Conservation (phyloP, 2,797 vertebrate genomes). For the Acrossocheilus wenchowensis region DNA sequence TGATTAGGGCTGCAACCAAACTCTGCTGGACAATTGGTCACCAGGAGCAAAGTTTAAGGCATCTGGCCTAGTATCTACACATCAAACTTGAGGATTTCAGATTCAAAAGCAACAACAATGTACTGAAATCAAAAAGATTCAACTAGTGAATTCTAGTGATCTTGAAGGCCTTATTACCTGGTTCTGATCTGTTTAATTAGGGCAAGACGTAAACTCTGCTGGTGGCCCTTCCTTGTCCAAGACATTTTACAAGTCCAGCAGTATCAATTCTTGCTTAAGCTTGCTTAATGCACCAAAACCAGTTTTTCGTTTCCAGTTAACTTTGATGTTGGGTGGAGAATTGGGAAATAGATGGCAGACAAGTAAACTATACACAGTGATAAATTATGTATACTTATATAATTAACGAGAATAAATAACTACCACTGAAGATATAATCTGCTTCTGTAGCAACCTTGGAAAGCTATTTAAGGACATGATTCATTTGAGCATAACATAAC, state of each 20-base stretch:
- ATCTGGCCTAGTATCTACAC: not conserved
- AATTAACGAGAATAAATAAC: conserved; percentile 21
- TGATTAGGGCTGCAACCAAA: no score
- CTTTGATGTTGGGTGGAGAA: not conserved
- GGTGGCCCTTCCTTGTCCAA: not conserved
- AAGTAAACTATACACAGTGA: not conserved
- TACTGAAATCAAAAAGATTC: not conserved
- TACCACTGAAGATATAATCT: not conserved
- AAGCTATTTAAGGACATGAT: conserved; percentile 47
- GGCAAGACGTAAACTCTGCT: no score
- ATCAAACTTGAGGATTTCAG: not conserved
- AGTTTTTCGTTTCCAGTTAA: not conserved
- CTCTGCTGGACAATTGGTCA: no score
- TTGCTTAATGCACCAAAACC: not conserved
- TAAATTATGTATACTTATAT: not conserved
- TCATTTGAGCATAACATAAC: conserved; percentile 43
- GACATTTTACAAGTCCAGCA: not conserved
- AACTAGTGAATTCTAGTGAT: not conserved
- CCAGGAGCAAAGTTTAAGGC: not conserved
- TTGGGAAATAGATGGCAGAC: not conserved
- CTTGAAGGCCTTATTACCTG: not conserved
- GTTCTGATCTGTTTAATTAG: not conserved
- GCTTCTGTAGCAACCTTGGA: conserved; percentile 44
- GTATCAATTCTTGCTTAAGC: not conserved
- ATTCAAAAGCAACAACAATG: not conserved